Conservation (phyloP, 2,113 vertebrate genomes). For the Centropristis striata region DNA sequence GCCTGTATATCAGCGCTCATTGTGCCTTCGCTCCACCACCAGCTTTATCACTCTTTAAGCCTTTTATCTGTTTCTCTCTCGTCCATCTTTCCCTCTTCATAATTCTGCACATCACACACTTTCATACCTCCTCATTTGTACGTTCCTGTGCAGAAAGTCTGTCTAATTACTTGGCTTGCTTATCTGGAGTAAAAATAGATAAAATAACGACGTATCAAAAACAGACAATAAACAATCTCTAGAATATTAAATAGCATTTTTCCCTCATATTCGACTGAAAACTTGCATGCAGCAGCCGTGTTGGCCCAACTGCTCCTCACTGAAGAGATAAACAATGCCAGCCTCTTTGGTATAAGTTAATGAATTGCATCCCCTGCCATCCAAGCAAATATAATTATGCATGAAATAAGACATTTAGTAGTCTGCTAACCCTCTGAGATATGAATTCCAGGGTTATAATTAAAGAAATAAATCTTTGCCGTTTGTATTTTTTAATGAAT, state of each 20-base stretch:
- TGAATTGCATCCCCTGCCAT: not conserved
- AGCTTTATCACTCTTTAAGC: constrained; percentile 28
- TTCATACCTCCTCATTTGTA: constrained; percentile 9
- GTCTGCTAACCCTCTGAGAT: constrained; percentile 16
- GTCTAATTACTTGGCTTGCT: constrained; percentile 38
- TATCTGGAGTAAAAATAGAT: constrained; percentile 35
- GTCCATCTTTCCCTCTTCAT: not conserved
- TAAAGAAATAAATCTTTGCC: not conserved
- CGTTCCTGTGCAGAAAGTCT: constrained; percentile 6
- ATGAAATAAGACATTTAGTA: constrained; percentile 1
- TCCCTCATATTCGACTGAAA: not conserved
- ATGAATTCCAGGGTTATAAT: not conserved
- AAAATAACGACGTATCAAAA: not conserved
- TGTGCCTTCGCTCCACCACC: constrained; percentile 12
- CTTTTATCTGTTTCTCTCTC: constrained; percentile 11
- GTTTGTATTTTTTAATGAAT: constrained; percentile 35
- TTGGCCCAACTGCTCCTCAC: not conserved
- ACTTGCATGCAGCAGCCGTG: not conserved
- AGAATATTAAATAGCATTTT: not conserved
- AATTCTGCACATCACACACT: constrained; percentile 28
- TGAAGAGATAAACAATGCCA: not conserved
- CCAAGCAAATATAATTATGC: not conserved
- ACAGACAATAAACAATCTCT: not conserved
- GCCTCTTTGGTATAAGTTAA: not conserved
- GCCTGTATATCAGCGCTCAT: constrained; percentile 3